Base-by-base conservation (phyloP, 64 coral and sea anemone genomes). In the Exaiptasia diaphana region DNA sequence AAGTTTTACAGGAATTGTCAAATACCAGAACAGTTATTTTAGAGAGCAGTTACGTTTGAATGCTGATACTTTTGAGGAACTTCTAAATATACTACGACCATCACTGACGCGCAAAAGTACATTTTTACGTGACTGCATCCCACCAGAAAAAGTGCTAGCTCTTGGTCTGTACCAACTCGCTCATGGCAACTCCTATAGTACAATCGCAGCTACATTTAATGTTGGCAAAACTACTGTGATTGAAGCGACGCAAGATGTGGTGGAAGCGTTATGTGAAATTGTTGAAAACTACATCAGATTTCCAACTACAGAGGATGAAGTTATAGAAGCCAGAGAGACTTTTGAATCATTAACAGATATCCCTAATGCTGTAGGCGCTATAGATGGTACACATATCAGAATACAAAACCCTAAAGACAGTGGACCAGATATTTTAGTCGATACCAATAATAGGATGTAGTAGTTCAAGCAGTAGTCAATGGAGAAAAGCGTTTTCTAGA, bases 351-450 rank as follows among this genome's bases (percentile, higher is more conserved):
- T 49, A 32, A 68, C 59, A 22, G 78, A 64, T 48, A 57, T 69
- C 10, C 65, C 65, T 28, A 65, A 65, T 29, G 58, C 75, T 58
- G 77, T 56, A 26, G 74, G 84, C 12, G 84, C 84, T 44, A 77
- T 78, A 67, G 73, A 87, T 49, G 77, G 67, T 10, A 82, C 76
- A 35, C 81, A 89, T 32, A 82, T 89, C 15, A 82, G 55, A 89
- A 75, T 89, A 36, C 81, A 89, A 50, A 54, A 65, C 31, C 77
- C 77, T 35, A 89, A 63, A 37, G 76, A 89, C 48, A 80, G 64
- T 46, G 49, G 27, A 58, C 63, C 12, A 75, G 68, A 36, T 68
- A 67, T 53, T 77, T 63, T 64, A 88, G 74, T 37, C 64, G 73
- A 64, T 77, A 77, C 26, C 36, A 25, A 52, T 75, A 79, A 22